Percentiles rank a stretch among this genome's conserved stretches.
Conservation (phyloP, 2,797 vertebrate genomes). For the Scyliorhinus canicula region DNA sequence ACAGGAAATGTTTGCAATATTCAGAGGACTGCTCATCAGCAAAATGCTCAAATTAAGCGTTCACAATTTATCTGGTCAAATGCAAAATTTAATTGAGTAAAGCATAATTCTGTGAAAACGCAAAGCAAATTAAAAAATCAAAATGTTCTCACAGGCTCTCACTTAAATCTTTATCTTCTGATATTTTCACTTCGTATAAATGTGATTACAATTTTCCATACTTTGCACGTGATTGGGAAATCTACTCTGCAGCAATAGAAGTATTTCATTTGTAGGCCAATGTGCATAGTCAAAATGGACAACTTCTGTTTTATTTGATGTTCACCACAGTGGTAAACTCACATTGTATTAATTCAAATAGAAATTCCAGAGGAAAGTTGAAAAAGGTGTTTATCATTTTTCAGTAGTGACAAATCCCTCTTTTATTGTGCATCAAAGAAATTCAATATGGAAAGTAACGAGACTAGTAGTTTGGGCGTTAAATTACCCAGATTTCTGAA, state of each 20-base stretch:
- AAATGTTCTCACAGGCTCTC: too few species aligned
- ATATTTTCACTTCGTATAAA: background rate
- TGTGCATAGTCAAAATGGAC: background rate
- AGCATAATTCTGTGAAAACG: background rate
- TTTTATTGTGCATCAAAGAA: background rate
- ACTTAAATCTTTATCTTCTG: background rate
- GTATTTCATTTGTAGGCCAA: background rate
- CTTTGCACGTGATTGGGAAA: background rate
- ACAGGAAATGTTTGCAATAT: background rate
- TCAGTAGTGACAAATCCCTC: background rate
- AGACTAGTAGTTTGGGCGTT: slow-evolving; percentile 19
- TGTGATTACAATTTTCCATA: background rate
- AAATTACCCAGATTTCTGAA: slow-evolving; percentile 6
- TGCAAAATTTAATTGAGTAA: background rate
- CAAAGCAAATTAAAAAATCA: background rate
- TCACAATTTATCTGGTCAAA: background rate
- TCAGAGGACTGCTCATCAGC: background rate
- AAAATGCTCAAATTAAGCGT: background rate
- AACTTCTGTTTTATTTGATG: background rate
- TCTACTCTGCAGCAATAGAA: background rate
- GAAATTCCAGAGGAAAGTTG: background rate
- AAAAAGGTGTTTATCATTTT: background rate
- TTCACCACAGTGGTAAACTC: background rate
- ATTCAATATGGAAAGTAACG: slow-evolving; percentile 20
- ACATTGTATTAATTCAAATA: background rate